Evolutionary conservation across 2,113 vertebrate genomes (phyloP).

Genomic region (Microcebus lehilahytsara): DNA sequence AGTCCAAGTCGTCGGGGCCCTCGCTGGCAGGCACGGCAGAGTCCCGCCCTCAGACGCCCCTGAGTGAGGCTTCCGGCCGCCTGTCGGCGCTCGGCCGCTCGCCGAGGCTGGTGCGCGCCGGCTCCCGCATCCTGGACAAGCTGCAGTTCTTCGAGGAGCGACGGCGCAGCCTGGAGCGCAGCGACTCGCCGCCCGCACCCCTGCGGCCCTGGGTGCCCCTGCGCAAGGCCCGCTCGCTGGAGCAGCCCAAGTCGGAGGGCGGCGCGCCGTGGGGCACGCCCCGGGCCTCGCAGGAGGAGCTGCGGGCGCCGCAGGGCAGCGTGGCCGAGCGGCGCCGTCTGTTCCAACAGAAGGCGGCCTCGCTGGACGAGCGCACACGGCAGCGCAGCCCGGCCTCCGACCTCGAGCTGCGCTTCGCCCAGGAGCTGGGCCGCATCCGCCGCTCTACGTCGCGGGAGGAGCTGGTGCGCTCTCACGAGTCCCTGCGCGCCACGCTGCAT

Average conservation of each 20-base stretch:
- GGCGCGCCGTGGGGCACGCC: conserved; percentile 82
- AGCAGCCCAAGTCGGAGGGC: conserved; percentile 88
- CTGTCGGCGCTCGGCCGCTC: conserved; percentile 90
- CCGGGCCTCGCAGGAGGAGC: conserved; percentile 90
- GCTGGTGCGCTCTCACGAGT: conserved; percentile 86
- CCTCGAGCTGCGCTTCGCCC: conserved; percentile 95
- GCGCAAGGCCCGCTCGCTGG: conserved; percentile 92
- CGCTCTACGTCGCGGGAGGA: conserved; percentile 89
- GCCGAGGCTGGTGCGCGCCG: conserved; percentile 92
- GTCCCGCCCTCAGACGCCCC: conserved; percentile 91
- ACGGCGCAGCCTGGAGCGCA: conserved; percentile 92
- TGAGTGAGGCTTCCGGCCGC: conserved; percentile 92
- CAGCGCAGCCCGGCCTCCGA: conserved; percentile 90
- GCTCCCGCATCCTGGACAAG: conserved; percentile 95
- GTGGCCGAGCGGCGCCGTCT: conserved; percentile 89
- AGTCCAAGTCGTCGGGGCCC: conserved; percentile 89
- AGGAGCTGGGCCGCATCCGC: conserved; percentile 96
- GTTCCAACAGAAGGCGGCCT: conserved; percentile 94
- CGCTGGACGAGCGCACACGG: conserved; percentile 92
- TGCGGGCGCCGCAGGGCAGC: conserved; percentile 83
- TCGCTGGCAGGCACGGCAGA: conserved; percentile 89
- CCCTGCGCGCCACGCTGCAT: conserved; percentile 83
- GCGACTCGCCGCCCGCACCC: conserved; percentile 88
- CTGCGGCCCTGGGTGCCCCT: conserved; percentile 91
- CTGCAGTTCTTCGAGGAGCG: conserved; percentile 94